Evolutionary conservation across 2,888 invertebrate species (phyloP).

Genomic region (Himalopsyche tibetana): DNA sequence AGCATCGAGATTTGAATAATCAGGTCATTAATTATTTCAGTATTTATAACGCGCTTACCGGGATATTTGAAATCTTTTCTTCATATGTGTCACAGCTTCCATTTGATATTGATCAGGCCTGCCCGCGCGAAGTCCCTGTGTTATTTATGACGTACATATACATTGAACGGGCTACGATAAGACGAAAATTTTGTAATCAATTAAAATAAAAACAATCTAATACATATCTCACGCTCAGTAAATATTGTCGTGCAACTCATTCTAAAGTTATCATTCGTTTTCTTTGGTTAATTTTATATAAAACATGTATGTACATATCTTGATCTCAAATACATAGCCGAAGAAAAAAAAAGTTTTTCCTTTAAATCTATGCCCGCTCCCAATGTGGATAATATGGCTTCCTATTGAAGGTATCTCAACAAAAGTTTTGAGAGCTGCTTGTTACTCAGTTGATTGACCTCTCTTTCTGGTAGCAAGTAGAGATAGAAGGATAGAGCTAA

Average conservation of each 20-base stretch:
- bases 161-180: background rate
- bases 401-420: too few species aligned
- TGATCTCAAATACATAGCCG: too few species aligned
- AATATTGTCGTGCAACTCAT: background rate
- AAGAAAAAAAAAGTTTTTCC: too few species aligned
- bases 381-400: too few species aligned
- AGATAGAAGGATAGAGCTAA: too few species aligned
- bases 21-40: slow-evolving; percentile 37
- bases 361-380: too few species aligned
- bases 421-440: too few species aligned
- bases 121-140: background rate
- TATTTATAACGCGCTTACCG: background rate
- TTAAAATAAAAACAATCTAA: background rate
- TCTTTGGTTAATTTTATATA: too few species aligned
- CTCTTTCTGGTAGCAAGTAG: too few species aligned
- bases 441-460: too few species aligned
- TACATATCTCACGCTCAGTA: background rate
- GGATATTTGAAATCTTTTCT: background rate
- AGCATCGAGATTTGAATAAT: slow-evolving; percentile 13
- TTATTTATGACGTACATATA: background rate
- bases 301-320: too few species aligned
- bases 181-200: background rate
- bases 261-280: background rate
- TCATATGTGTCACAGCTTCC: background rate
- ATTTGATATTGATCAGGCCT: background rate